Conservation (phyloP, 2,888 invertebrate species). For the Leistus spinibarbis region DNA sequence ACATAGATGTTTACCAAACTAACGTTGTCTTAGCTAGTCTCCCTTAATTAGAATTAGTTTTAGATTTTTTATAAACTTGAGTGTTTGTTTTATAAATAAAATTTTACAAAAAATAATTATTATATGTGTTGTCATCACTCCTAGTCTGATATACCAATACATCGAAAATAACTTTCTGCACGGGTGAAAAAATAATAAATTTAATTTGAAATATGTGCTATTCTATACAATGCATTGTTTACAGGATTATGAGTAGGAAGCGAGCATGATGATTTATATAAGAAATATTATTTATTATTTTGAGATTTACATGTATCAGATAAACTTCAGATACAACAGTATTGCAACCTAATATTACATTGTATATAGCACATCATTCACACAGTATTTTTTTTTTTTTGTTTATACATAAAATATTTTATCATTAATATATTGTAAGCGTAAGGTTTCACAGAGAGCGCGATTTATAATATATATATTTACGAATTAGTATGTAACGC, state of each 20-base stretch:
- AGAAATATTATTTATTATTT: constrained; percentile 33
- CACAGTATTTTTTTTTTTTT: constrained; percentile 42
- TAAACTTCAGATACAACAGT: constrained; percentile 36
- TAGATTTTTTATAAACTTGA: background rate
- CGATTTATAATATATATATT: constrained; percentile 42
- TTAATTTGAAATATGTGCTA: no score
- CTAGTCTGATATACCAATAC: no score
- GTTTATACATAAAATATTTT: constrained; percentile 48
- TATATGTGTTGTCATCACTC: no score
- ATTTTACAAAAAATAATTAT: no score
- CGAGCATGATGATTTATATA: constrained; percentile 12
- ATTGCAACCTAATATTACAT: constrained; percentile 33
- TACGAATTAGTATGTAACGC: constrained; percentile 7
- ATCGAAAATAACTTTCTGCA: no score
- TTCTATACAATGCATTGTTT: no score
- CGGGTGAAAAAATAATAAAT: no score
- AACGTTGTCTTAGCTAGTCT: background rate
- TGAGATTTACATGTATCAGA: constrained; percentile 36
- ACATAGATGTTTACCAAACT: background rate
- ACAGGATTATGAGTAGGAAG: background rate
- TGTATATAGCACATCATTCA: constrained; percentile 34
- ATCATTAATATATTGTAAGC: constrained; percentile 53
- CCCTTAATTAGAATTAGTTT: background rate
- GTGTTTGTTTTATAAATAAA: no score
- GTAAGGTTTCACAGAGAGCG: constrained; percentile 50